These are phyloP conservation scores for Pygocentrus nattereri DNA, from an alignment of 2,797 vertebrate genomes.

Conservation along the genomic window DNA sequence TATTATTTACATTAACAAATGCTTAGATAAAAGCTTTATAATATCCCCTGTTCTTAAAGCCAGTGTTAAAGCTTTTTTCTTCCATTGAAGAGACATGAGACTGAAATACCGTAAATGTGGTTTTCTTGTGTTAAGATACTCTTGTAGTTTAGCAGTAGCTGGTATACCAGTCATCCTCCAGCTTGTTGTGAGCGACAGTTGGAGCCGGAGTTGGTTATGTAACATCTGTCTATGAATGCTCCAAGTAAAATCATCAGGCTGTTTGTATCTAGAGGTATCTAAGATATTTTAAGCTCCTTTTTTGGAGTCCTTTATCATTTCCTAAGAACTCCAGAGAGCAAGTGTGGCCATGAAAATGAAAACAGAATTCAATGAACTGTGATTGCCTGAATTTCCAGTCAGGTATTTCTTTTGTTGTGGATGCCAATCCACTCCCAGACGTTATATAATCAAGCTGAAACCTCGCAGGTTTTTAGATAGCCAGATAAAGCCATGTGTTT, in stretches of 20 bases:
- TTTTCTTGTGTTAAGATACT: neutral
- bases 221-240: conserved; percentile 32
- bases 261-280: conserved; percentile 9
- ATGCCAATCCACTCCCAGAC: conserved; percentile 30
- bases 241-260: neutral
- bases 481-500: conserved; percentile 41
- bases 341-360: conserved; percentile 19
- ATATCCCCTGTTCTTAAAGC: no score
- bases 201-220: conserved; percentile 34
- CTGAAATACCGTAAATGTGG: neutral
- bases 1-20: no score
- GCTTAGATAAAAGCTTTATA: no score
- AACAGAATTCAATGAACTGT: conserved; percentile 20
- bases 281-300: conserved; percentile 1
- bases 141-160: neutral
- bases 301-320: conserved; percentile 35
- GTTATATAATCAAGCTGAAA: conserved; percentile 47
- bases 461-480: conserved; percentile 28
- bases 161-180: neutral
- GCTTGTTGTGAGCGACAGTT: conserved; percentile 12
- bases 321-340: conserved; percentile 19
- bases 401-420: conserved; percentile 50
- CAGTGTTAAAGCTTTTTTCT: neutral
- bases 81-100: neutral
- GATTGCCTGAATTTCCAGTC: conserved; percentile 29